Percentiles rank a stretch among this genome's conserved stretches.
These are phyloP conservation scores for Fundulus diaphanus DNA, from an alignment of 2,797 vertebrate species.

Conservation along the genomic window DNA sequence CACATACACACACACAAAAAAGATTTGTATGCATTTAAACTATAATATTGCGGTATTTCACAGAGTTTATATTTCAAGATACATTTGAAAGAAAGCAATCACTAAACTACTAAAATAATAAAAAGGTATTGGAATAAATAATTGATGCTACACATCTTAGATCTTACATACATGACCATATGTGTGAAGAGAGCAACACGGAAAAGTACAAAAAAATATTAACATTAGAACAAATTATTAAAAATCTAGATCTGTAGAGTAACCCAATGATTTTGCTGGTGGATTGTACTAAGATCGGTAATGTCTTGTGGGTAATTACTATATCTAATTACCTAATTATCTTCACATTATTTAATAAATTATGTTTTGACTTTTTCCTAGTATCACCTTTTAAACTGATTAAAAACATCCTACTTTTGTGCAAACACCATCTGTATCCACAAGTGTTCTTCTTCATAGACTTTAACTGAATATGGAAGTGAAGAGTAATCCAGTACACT, in stretches of 20 bases:
- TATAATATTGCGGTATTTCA: not conserved
- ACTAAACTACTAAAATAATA: not conserved
- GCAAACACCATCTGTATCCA: constrained; percentile 6
- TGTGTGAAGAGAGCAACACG: no score
- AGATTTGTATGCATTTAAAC: not conserved
- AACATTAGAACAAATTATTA: not conserved
- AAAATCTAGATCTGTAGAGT: not conserved
- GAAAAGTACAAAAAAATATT: not conserved
- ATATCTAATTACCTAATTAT: constrained; percentile 12
- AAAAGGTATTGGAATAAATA: not conserved
- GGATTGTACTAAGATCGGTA: constrained; percentile 1
- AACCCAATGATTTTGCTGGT: not conserved
- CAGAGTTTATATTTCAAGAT: not conserved
- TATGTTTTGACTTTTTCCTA: constrained; percentile 2
- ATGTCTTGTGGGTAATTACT: not conserved
- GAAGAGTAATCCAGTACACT: not conserved
- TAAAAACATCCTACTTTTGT: constrained; percentile 2
- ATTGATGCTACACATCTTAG: not conserved
- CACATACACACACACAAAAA: no score
- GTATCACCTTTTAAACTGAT: constrained; percentile 12
- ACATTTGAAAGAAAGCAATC: not conserved
- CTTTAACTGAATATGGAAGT: constrained; percentile 3
- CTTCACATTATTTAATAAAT: constrained; percentile 1
- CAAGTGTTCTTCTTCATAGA: not conserved
- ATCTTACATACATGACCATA: no score